Percentiles rank a stretch among this genome's conserved stretches.
phyloP scores from a whole-genome alignment of 2,888 invertebrate genomes.

The Amitus sp. region DNA sequence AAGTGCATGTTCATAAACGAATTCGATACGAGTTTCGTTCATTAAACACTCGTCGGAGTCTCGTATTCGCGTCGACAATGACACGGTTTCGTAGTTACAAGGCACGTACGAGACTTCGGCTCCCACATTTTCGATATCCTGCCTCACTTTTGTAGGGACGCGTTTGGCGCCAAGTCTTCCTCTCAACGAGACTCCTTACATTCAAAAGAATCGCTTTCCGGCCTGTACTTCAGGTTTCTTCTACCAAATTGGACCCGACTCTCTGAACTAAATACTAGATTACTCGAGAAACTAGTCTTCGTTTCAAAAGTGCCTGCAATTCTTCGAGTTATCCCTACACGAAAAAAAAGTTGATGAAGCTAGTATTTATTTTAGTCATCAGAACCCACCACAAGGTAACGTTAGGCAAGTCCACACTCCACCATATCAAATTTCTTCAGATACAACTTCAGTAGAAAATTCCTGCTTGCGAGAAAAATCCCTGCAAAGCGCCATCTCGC shows the following conservation, averaged over 20 bases:
- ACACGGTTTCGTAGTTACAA: slow-evolving; percentile 51
- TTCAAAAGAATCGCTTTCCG: slow-evolving; percentile 13
- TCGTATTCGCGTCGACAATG: slow-evolving; percentile 33
- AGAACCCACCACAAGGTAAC: too few relatives aligned
- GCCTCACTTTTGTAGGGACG: slow-evolving; percentile 34
- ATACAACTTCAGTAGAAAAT: too few relatives aligned
- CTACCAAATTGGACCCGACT: slow-evolving; percentile 44
- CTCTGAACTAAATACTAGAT: slow-evolving; percentile 29
- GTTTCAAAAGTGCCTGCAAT: slow-evolving; percentile 7
- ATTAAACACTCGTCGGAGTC: slow-evolving; percentile 3
- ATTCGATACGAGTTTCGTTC: neutral
- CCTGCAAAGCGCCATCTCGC: too few relatives aligned
- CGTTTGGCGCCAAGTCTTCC: slow-evolving; percentile 27
- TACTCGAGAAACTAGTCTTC: slow-evolving; percentile 34
- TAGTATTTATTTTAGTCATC: too few relatives aligned
- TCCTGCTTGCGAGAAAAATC: too few relatives aligned
- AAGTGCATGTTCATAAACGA: neutral
- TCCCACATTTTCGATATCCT: slow-evolving; percentile 50
- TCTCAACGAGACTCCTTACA: slow-evolving; percentile 30
- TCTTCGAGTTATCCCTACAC: neutral
- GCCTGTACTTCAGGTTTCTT: slow-evolving; percentile 35
- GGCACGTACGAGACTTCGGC: slow-evolving; percentile 53
- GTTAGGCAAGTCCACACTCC: too few relatives aligned
- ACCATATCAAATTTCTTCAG: too few relatives aligned
- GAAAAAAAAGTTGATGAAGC: neutral